Evolutionary conservation across 2,888 invertebrate genomes (phyloP).

Genomic region (Agonum fuliginosum): DNA sequence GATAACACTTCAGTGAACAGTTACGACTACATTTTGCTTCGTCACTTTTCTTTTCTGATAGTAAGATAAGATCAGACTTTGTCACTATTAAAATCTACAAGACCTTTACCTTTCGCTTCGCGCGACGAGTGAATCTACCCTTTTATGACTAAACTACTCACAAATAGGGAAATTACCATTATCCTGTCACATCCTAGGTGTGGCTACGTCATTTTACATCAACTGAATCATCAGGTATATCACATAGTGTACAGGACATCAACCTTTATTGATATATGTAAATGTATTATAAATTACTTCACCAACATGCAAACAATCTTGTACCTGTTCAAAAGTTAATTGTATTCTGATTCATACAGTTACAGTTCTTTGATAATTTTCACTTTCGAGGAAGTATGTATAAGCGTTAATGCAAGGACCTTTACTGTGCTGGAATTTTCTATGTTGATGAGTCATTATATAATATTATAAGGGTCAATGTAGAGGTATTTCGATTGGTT

Average conservation of each 20-base stretch:
- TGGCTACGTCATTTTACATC: not conserved
- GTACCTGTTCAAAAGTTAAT: slow-evolving; percentile 29
- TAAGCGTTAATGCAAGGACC: slow-evolving; percentile 32
- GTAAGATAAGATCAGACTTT: not conserved
- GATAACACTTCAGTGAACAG: too few relatives aligned
- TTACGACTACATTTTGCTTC: too few relatives aligned
- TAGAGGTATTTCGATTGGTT: not conserved
- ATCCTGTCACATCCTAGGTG: slow-evolving; percentile 6
- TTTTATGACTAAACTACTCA: slow-evolving; percentile 24
- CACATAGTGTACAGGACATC: slow-evolving; percentile 12
- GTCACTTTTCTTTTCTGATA: not conserved
- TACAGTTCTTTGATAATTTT: slow-evolving; percentile 22
- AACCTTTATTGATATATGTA: slow-evolving; percentile 36
- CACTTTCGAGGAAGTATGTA: slow-evolving; percentile 29
- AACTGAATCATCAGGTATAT: slow-evolving; percentile 28
- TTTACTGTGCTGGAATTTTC: slow-evolving; percentile 10
- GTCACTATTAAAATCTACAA: not conserved
- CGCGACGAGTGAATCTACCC: not conserved
- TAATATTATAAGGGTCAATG: not conserved
- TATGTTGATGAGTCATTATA: slow-evolving; percentile 24
- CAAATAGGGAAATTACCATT: slow-evolving; percentile 15
- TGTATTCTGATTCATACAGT: slow-evolving; percentile 23
- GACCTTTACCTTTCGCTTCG: not conserved
- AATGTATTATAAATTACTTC: slow-evolving; percentile 23
- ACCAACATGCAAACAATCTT: slow-evolving; percentile 12